Evolutionary conservation across 1,140 invertebrate genomes (phyloP).

Genomic region (Euborellia annulipes): DNA sequence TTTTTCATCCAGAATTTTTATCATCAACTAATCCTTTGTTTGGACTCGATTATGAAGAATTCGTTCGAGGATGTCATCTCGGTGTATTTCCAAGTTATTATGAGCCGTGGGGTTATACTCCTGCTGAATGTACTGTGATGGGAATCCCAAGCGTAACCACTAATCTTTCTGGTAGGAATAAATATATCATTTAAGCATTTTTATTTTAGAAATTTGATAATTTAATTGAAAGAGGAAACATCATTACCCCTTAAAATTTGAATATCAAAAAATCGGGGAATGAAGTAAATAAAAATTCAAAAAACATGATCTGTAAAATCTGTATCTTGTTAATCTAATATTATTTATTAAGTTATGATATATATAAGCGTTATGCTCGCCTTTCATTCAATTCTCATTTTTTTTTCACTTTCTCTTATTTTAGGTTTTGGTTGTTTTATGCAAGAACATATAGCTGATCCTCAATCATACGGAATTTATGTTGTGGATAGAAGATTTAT

Average conservation of each 20-base stretch:
- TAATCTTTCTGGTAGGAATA: constrained; percentile 69
- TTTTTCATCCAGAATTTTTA: constrained; percentile 98
- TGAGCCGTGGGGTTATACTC: constrained; percentile 99
- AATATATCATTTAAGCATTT: neutral
- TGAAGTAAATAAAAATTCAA: neutral
- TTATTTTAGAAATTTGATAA: neutral
- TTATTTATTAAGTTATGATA: neutral
- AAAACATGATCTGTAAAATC: neutral
- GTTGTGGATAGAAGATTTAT: constrained; percentile 89
- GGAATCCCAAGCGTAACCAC: constrained; percentile 96
- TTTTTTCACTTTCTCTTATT: constrained; percentile 10
- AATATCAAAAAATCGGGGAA: too few relatives aligned
- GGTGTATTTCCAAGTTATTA: constrained; percentile 99
- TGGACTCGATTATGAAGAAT: constrained; percentile 97
- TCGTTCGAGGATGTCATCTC: constrained; percentile 96
- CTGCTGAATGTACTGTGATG: constrained; percentile 99
- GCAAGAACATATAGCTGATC: constrained; percentile 94
- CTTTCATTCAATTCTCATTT: neutral
- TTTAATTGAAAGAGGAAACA: too few relatives aligned
- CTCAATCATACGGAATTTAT: constrained; percentile 97
- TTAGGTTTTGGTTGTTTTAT: constrained; percentile 97
- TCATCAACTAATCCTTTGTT: constrained; percentile 96
- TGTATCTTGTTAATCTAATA: neutral
- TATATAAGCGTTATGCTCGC: neutral
- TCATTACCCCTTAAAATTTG: too few relatives aligned